These are phyloP conservation scores for Hippopotamyrus pictus DNA, from an alignment of 2,797 vertebrate species.

Conservation along the genomic window DNA sequence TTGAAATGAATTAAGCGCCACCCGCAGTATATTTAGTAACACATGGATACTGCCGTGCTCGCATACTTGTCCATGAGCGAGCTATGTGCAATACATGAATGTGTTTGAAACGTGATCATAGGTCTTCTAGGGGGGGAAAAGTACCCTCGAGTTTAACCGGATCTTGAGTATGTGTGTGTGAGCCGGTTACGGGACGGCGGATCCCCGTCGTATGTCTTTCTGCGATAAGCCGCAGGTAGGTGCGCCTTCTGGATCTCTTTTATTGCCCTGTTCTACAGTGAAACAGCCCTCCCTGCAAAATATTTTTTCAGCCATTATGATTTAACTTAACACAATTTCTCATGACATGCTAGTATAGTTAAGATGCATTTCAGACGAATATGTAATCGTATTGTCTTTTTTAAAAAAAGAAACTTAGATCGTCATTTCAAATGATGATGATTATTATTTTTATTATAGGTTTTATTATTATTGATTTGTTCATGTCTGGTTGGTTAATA, in stretches of 20 bases:
- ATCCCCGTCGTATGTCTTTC: background rate
- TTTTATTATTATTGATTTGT: background rate
- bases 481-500: background rate
- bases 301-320: background rate
- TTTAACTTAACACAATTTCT: background rate
- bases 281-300: background rate
- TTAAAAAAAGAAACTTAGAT: background rate
- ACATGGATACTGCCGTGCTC: background rate
- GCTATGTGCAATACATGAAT: background rate
- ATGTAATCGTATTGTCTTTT: background rate
- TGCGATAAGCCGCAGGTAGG: background rate
- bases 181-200: background rate
- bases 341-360: background rate
- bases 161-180: background rate
- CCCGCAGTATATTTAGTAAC: slow-evolving; percentile 1
- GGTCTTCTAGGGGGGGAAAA: background rate
- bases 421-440: background rate
- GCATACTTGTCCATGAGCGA: background rate
- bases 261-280: background rate
- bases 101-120: background rate
- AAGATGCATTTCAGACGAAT: background rate
- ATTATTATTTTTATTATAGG: background rate
- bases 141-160: background rate
- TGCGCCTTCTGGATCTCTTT: background rate
- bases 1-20: background rate